phyloP scores from a whole-genome alignment of 2,888 invertebrate species.

The Andrena minutula region DNA sequence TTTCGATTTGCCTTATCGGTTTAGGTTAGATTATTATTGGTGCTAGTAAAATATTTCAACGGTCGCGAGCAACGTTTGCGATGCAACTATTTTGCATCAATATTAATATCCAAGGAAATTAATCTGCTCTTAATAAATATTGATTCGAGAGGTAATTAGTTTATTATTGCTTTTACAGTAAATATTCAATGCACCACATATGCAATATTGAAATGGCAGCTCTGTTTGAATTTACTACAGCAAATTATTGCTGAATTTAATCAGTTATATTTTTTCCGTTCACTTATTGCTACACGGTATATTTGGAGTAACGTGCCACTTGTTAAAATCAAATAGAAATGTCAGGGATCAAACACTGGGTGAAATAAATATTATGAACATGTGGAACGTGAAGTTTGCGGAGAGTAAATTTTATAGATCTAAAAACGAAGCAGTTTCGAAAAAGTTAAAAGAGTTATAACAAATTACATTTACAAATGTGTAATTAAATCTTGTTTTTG shows the following conservation, averaged over 20 bases:
- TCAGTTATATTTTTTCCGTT: neutral
- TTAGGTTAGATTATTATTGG: conserved; percentile 34
- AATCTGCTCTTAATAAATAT: conserved; percentile 44
- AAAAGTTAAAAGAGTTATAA: no score
- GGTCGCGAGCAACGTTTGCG: neutral
- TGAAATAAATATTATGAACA: no score
- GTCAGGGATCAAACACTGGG: no score
- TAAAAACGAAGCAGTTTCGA: no score
- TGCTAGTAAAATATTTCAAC: conserved; percentile 30
- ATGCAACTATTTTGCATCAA: conserved; percentile 14
- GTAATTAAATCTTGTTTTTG: neutral
- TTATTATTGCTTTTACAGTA: conserved; percentile 5
- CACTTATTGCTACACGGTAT: no score
- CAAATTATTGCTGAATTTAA: conserved; percentile 29
- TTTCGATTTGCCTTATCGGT: neutral
- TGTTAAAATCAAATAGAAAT: no score
- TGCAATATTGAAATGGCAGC: conserved; percentile 13
- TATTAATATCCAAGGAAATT: conserved; percentile 43
- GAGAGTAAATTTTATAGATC: no score
- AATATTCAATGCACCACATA: conserved; percentile 13
- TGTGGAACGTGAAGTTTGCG: no score
- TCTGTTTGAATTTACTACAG: conserved; percentile 7
- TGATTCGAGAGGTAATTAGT: conserved; percentile 28
- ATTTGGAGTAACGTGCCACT: no score
- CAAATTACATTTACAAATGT: conserved; percentile 4